A percentile compares a stretch with the other conserved stretches of the same genome.
These are phyloP conservation scores for Sterrhoptilus dennistouni DNA, from an alignment of 2,113 vertebrate genomes.

Conservation along the genomic window DNA sequence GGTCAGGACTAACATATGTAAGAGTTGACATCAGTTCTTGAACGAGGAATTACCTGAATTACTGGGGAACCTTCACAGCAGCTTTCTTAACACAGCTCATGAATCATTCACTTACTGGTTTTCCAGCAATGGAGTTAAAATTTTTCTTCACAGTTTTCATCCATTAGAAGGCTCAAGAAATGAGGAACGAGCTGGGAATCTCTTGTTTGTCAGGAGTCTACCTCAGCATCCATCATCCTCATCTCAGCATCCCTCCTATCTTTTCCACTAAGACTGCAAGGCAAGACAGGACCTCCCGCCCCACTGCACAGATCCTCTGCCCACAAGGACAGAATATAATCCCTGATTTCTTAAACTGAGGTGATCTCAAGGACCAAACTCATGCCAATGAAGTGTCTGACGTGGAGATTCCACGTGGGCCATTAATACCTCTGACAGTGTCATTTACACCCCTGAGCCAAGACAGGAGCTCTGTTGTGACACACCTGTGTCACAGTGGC, in stretches of 20 bases:
- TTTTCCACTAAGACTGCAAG: not conserved
- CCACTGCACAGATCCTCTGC: not conserved
- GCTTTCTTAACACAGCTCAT: not conserved
- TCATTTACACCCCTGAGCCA: not conserved
- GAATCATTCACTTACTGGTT: not conserved
- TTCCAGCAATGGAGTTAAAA: not conserved
- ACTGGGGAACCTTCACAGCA: not conserved
- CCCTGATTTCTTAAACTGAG: not conserved
- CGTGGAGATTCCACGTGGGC: not conserved
- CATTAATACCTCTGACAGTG: not conserved
- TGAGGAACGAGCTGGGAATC: not conserved
- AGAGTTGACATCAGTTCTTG: not conserved
- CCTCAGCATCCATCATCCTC: not conserved
- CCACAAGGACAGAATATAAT: not conserved
- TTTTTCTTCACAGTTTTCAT: not conserved
- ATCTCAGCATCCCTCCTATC: not conserved
- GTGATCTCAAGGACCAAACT: not conserved
- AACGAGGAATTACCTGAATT: not conserved
- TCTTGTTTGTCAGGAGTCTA: not conserved
- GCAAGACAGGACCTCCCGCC: not conserved
- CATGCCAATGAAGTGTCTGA: accelerated
- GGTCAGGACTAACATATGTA: not conserved
- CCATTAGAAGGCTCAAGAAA: not conserved
- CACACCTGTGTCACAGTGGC: accelerated
- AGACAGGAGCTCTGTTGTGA: accelerated